A percentile compares a stretch with the other conserved stretches of the same genome.
phyloP scores from a whole-genome alignment of 2,113 vertebrate genomes.

The Callochromis pleurospilus region DNA sequence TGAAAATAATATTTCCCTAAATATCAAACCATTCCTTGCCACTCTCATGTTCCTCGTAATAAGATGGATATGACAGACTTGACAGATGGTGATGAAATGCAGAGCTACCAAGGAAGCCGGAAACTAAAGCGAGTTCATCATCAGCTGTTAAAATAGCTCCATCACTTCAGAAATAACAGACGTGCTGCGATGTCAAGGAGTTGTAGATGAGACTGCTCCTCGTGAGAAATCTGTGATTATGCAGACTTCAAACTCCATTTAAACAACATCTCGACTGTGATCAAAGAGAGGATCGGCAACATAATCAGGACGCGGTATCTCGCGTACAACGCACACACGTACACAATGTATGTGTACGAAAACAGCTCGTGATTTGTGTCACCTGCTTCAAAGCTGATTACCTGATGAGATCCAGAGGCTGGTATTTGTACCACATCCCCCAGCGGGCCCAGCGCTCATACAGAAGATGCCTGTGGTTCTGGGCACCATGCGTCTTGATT shows the following conservation, averaged over 20 bases:
- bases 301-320: not conserved
- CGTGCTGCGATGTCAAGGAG: not conserved
- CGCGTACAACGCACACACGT: not conserved
- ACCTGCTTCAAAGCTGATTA: constrained; percentile 45
- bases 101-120: not conserved
- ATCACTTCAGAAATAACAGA: not conserved
- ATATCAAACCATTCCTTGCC: not conserved
- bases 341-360: not conserved
- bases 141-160: not conserved
- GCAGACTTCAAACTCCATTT: not conserved
- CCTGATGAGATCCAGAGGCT: constrained; percentile 97
- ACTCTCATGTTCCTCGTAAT: not conserved
- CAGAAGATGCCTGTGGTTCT: constrained; percentile 93
- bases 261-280: not conserved
- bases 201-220: not conserved
- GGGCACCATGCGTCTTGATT: constrained; percentile 92
- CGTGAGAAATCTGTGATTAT: not conserved
- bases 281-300: not conserved
- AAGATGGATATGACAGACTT: not conserved
- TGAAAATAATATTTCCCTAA: not conserved
- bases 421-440: constrained; percentile 99
- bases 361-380: not conserved
- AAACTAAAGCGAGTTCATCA: not conserved
- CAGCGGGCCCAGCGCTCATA: constrained; percentile 98
- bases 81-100: not conserved